Percentiles rank a stretch among this genome's conserved stretches.
Conservation (phyloP, 2,888 invertebrate genomes). For the Melieria picta region DNA sequence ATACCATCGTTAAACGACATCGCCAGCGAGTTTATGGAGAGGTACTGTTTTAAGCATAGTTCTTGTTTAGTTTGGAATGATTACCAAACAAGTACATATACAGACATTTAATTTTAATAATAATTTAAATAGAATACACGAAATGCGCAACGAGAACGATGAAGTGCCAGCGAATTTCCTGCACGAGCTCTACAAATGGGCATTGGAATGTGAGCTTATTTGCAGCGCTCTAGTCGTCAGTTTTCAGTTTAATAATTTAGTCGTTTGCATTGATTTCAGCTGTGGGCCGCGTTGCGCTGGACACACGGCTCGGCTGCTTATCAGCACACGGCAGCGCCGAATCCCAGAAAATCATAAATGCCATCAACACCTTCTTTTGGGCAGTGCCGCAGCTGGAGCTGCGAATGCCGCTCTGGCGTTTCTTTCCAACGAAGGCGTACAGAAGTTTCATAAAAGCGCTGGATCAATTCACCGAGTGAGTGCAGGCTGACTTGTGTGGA, state of each 20-base stretch:
- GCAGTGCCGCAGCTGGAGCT: constrained; percentile 80
- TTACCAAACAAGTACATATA: background rate
- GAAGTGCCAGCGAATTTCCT: constrained; percentile 85
- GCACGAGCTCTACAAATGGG: constrained; percentile 92
- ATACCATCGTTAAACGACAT: constrained; percentile 79
- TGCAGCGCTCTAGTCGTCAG: background rate
- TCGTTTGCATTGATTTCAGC: constrained; percentile 66
- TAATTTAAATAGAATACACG: constrained; percentile 70
- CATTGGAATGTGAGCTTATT: constrained; percentile 83
- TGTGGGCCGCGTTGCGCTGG: constrained; percentile 83
- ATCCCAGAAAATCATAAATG: constrained; percentile 80
- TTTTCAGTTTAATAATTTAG: background rate
- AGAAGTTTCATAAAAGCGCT: constrained; percentile 77
- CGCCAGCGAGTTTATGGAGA: constrained; percentile 78
- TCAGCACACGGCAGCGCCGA: constrained; percentile 71
- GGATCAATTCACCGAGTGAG: constrained; percentile 77
- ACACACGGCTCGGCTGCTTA: constrained; percentile 81
- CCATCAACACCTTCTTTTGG: constrained; percentile 81
- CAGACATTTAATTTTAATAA: background rate
- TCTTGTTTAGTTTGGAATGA: background rate
- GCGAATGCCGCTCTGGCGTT: constrained; percentile 78
- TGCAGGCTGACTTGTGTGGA: constrained; percentile 35
- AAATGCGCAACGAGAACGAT: constrained; percentile 71
- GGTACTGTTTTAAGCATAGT: constrained; percentile 64
- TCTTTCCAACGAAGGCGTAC: constrained; percentile 77